These are phyloP conservation scores for Theodoxus fluviatilis DNA, from an alignment of 2,888 invertebrate genomes.

Conservation along the genomic window DNA sequence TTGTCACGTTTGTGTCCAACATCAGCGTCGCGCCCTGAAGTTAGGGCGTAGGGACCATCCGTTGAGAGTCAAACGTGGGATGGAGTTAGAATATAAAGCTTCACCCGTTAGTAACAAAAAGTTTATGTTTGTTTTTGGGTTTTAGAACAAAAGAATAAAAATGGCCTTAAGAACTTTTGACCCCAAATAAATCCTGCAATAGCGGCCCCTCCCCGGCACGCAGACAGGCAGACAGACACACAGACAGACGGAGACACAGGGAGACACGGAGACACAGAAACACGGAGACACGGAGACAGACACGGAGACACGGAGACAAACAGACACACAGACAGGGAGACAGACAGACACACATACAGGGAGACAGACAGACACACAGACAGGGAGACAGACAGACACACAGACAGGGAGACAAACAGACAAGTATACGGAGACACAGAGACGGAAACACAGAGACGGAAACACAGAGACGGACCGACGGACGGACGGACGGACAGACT, in stretches of 20 bases:
- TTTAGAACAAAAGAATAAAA: too few relatives aligned
- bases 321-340: background rate
- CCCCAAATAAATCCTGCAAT: too few relatives aligned
- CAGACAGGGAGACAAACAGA: background rate
- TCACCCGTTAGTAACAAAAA: too few relatives aligned
- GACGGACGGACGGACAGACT: background rate
- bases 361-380: conserved; percentile 5
- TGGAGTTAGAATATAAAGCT: too few relatives aligned
- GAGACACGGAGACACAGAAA: background rate
- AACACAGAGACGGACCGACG: too few relatives aligned
- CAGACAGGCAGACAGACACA: background rate
- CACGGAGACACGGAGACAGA: background rate
- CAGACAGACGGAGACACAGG: background rate
- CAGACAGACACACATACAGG: background rate
- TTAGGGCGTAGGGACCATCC: too few relatives aligned
- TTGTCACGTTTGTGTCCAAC: too few relatives aligned
- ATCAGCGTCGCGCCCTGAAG: too few relatives aligned
- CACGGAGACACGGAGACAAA: background rate
- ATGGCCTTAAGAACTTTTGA: too few relatives aligned
- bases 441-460: background rate
- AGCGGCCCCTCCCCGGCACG: too few relatives aligned
- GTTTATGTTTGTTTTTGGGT: too few relatives aligned
- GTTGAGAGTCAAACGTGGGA: too few relatives aligned
- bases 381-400: background rate
- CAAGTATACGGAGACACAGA: background rate